Evolutionary conservation across 2,888 invertebrate species (phyloP).

Genomic region (Drosophila eohydei): DNA sequence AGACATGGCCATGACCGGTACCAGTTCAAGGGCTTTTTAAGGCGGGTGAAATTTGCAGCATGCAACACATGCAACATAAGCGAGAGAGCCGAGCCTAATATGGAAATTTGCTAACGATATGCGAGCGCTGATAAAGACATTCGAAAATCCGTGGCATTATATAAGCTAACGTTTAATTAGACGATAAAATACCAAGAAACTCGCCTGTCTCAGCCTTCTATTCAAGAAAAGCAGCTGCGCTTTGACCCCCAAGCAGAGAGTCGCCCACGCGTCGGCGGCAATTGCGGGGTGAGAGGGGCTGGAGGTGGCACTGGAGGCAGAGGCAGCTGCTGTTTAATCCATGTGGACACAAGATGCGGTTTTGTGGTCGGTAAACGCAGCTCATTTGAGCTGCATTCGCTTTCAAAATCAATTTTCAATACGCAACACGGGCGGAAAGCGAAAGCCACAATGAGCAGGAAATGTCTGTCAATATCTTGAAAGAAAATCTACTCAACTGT

Average conservation of each 20-base stretch:
- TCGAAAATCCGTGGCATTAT: conserved; percentile 42
- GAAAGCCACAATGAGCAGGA: conserved; percentile 66
- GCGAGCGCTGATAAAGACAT: conserved; percentile 53
- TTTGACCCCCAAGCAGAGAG: conserved; percentile 37
- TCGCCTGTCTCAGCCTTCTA: not conserved
- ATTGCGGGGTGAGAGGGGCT: not conserved
- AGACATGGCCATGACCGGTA: conserved; percentile 53
- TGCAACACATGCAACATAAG: conserved; percentile 22
- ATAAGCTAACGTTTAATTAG: conserved; percentile 53
- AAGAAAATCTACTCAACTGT: conserved; percentile 22
- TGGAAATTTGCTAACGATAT: conserved; percentile 44
- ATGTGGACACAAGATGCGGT: conserved; percentile 57
- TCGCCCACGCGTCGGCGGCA: conserved; percentile 29
- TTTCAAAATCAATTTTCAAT: conserved; percentile 71
- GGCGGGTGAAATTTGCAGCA: conserved; percentile 59
- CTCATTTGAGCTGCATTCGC: conserved; percentile 50
- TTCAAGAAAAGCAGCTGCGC: conserved; percentile 28
- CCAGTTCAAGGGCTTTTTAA: conserved; percentile 72
- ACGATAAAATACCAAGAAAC: conserved; percentile 36
- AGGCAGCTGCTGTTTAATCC: conserved; percentile 43
- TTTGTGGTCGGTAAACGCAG: conserved; percentile 21
- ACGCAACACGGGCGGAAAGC: conserved; percentile 65
- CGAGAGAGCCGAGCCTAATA: conserved; percentile 29
- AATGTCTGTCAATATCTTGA: conserved; percentile 69
- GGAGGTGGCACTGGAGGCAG: not conserved